Evolutionary conservation across 2,888 invertebrate species (phyloP), one percentile per base, ranked within the genome.

Genomic region (Drosophila leonis): DNA sequence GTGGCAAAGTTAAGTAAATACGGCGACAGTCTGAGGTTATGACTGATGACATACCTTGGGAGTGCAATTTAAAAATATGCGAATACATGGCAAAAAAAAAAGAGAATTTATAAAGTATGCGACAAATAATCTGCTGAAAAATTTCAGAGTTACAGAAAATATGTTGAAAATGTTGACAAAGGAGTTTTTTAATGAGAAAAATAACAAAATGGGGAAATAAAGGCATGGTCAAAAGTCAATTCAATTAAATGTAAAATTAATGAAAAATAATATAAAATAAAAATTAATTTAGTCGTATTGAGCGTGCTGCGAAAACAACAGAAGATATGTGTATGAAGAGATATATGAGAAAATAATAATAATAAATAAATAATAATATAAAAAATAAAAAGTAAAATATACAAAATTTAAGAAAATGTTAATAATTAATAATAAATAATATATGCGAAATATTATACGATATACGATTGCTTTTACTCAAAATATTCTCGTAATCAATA

Each of bases 1-100:
- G 70, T 72, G 73, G 65, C 74, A 69, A 69, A 78, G 72, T 74
- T 76, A 78, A 74, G 75, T 68, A 83, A 82, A 80, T 80, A 82
- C 54, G 49, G 63, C 64, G 63, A 70, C 67, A 71, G 61, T 72
- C 75, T 68, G 62, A 60, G 65, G 60, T 72, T 81, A 81, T 75
- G 72, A 75, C 70, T 65, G 75, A 81, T 78, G 80, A 72, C 75
- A 63, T 66, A 73, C 77, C 73, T 73, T 24, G 29, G 24, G n/a
- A 49, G 65, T 37, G 44, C 60, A 61, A 73, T 68, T 20, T 48
- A 10, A 68, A 66, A 72, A 46, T 63, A 56, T 72, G 61, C 61
- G 54, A 60, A 42, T 52, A 29, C 1, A 46, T 46, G 48, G 48
- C 24, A 37, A 59, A 70, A 37, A 31, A 44, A 13, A 13, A 49